phyloP scores from a whole-genome alignment of 2,113 vertebrate genomes.

The Heteronetta atricapilla region DNA sequence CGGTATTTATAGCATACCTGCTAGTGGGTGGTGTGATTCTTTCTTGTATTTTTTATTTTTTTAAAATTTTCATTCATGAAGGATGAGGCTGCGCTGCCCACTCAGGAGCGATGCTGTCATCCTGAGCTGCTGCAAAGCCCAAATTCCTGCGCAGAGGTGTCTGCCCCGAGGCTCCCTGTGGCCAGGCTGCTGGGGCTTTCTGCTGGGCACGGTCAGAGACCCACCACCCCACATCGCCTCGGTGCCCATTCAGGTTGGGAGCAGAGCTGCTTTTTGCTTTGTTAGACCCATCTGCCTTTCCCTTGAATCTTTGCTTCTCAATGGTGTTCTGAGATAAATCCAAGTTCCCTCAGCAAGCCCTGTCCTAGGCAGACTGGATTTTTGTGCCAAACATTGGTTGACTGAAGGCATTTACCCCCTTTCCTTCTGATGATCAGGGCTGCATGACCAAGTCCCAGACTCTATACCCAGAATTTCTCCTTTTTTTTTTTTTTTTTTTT shows the following conservation, averaged over 20 bases:
- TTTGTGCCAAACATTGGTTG: background rate
- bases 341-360: background rate
- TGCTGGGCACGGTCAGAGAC: background rate
- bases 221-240: rapidly evolving
- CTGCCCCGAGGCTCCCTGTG: background rate
- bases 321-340: background rate
- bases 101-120: background rate
- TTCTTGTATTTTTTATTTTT: background rate
- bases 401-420: background rate
- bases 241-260: background rate
- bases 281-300: background rate
- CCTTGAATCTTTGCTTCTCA: background rate
- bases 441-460: background rate
- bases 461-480: background rate
- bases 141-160: background rate
- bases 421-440: background rate
- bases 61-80: slow-evolving; percentile 60
- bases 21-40: slow-evolving; percentile 64
- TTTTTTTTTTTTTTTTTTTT: background rate
- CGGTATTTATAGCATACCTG: slow-evolving; percentile 65
- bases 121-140: background rate
- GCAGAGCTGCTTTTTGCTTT: background rate
- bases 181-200: background rate
- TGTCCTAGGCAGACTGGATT: background rate
- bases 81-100: slow-evolving; percentile 34